Base-by-base conservation (phyloP, 1,140 invertebrate genomes). In the Hycleus phaleratus region DNA sequence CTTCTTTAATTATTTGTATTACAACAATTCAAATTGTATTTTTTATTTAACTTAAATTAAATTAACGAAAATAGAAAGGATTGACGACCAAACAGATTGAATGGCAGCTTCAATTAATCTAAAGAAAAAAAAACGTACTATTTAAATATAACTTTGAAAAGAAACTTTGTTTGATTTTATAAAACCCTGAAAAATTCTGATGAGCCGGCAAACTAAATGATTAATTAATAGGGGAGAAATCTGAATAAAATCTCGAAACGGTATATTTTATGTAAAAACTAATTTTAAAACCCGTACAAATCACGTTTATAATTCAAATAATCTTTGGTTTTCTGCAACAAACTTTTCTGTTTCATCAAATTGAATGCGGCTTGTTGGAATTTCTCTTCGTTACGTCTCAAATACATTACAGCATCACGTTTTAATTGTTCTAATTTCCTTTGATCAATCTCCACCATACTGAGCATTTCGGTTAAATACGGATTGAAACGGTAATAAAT, bases 401-500 rank as follows among this genome's bases (percentile, higher is more conserved):
- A 79, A 67, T 93, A 93, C 75, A 88, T 86, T 40, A 78, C 69
- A 0, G 88, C 83, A 73, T 88, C 86, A 40, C 77, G 73, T 61
- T 85, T 78, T 40, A 88, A 65, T 66, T 78, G 79, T 46, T 75
- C 69, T 1, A 86, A 69, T 67, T 86, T 87, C 6, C 82, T 82
- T 3, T 83, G 80, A 60, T 86, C 75, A 40, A 86, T 90, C 74
- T 96, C 93, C 67, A 92, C 90, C 77, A 97, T 85, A 2, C 81
- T 78, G 24, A 92, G 78, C 69, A 89, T 83, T 70, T 93, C 87
- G 46, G 85, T 86, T 38, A 96, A 75, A 65, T 93, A 92, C 0
- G 94, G 94, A 76, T 96, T 96, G 71, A 97, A 89, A 6, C 94
- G 81, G 69, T 84, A 96, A 73, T 97, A 97, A 12, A 82, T 80